These are phyloP conservation scores for Glomeris maerens DNA, from an alignment of 1,140 invertebrate species.

Conservation along the genomic window DNA sequence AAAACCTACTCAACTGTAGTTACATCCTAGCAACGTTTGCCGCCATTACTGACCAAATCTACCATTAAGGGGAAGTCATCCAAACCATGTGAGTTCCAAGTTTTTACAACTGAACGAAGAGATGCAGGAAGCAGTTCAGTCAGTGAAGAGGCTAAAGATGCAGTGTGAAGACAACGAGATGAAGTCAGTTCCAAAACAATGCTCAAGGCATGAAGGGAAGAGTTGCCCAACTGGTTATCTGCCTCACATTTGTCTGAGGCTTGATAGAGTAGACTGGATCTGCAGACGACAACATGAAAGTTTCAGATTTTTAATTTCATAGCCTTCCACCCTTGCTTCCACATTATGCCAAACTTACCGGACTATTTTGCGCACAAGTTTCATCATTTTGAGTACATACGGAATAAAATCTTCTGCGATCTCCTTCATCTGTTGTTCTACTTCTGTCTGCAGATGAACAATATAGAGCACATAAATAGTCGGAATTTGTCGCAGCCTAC, in stretches of 20 bases:
- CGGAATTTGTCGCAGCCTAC: too few relatives aligned
- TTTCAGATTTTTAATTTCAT: neutral
- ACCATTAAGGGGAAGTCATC: constrained; percentile 35
- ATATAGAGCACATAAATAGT: neutral
- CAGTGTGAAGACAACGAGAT: constrained; percentile 34
- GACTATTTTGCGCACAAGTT: neutral
- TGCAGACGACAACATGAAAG: constrained; percentile 18
- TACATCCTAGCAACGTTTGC: too few relatives aligned
- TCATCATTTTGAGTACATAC: neutral
- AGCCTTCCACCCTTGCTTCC: constrained; percentile 16
- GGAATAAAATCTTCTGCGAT: neutral
- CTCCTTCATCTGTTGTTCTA: neutral
- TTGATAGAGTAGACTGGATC: constrained; percentile 39
- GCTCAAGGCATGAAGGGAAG: constrained; percentile 31
- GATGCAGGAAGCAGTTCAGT: constrained; percentile 28
- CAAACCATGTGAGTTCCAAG: constrained; percentile 42
- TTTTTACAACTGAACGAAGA: constrained; percentile 38
- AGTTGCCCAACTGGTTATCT: constrained; percentile 17
- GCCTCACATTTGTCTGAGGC: constrained; percentile 36
- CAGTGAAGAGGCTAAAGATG: constrained; percentile 34
- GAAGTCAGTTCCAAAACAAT: constrained; percentile 44
- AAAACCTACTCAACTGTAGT: too few relatives aligned
- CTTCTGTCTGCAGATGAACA: neutral
- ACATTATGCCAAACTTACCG: constrained; percentile 12
- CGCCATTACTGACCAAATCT: constrained; percentile 28